Percentiles rank a stretch among this genome's conserved stretches.
These are phyloP conservation scores for Podiceps cristatus DNA, from an alignment of 2,113 vertebrate species.

Conservation along the genomic window DNA sequence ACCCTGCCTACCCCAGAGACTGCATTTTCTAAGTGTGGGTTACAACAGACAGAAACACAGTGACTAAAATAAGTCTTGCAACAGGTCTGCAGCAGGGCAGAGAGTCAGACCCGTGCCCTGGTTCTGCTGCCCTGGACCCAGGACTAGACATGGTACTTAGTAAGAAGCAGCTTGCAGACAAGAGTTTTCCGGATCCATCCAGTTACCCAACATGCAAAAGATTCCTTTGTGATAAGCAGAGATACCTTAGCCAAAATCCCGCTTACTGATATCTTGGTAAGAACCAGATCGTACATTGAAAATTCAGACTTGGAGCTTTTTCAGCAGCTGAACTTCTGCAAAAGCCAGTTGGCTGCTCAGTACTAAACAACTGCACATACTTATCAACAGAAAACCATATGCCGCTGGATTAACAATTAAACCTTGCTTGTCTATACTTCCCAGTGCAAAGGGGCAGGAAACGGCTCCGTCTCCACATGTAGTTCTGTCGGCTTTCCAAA, in stretches of 20 bases:
- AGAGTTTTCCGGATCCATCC: background rate
- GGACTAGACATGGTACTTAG: accelerated
- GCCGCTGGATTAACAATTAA: background rate
- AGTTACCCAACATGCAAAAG: background rate
- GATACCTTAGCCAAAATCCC: background rate
- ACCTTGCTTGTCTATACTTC: background rate
- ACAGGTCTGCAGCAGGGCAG: background rate
- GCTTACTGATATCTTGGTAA: background rate
- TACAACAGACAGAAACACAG: background rate
- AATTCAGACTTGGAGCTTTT: background rate
- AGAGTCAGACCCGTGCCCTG: background rate
- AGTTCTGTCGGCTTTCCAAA: background rate
- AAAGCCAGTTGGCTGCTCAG: background rate
- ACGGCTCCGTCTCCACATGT: background rate
- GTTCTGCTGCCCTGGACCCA: background rate
- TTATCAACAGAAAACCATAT: background rate
- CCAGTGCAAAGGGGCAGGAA: background rate
- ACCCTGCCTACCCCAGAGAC: no score
- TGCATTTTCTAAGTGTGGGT: accelerated
- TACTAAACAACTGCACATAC: background rate
- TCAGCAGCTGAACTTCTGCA: background rate
- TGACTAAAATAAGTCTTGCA: background rate
- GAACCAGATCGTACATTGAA: background rate
- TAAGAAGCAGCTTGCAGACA: background rate
- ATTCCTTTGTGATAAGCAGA: background rate